A percentile compares a stretch with the other conserved stretches of the same genome.
phyloP scores from a whole-genome alignment of 2,113 vertebrate genomes.

The Eptesicus fuscus region DNA sequence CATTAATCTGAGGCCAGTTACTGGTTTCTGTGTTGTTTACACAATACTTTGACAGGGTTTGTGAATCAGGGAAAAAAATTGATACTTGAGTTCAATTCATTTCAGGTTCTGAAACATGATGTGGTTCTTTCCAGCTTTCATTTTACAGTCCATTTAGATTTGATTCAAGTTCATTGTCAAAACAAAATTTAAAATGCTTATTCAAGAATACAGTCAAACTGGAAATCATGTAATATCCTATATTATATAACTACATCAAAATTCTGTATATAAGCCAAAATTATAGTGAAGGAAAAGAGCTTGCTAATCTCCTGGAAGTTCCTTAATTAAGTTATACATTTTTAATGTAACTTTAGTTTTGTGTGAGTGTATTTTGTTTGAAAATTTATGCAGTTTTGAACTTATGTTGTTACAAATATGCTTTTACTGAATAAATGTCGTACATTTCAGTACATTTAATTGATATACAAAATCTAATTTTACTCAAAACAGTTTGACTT shows the following conservation, averaged over 20 bases:
- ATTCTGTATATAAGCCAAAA: slow-evolving; percentile 10
- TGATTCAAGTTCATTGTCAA: slow-evolving; percentile 44
- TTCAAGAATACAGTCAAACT: not conserved
- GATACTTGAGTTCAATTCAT: not conserved
- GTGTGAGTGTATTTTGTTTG: not conserved
- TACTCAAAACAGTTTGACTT: not conserved
- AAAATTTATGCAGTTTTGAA: slow-evolving; percentile 17
- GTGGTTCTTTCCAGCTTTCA: not conserved
- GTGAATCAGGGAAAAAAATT: not conserved
- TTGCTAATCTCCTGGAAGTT: slow-evolving; percentile 2
- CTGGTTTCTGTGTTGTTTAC: not conserved
- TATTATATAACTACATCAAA: not conserved
- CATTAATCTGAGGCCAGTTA: not conserved
- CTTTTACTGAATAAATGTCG: not conserved
- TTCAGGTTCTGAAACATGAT: slow-evolving; percentile 14
- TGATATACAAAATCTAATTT: slow-evolving; percentile 25
- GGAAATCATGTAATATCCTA: not conserved
- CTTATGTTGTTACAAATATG: not conserved
- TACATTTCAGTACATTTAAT: not conserved
- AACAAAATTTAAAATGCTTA: slow-evolving; percentile 55
- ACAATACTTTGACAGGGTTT: not conserved
- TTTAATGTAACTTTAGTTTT: slow-evolving; percentile 38
- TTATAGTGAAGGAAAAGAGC: not conserved
- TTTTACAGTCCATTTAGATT: slow-evolving; percentile 28
- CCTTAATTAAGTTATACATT: slow-evolving; percentile 45